Evolutionary conservation across 2,113 vertebrate species (phyloP), one percentile per base, ranked within the genome.

Genomic region (Tragelaphus strepsiceros): DNA sequence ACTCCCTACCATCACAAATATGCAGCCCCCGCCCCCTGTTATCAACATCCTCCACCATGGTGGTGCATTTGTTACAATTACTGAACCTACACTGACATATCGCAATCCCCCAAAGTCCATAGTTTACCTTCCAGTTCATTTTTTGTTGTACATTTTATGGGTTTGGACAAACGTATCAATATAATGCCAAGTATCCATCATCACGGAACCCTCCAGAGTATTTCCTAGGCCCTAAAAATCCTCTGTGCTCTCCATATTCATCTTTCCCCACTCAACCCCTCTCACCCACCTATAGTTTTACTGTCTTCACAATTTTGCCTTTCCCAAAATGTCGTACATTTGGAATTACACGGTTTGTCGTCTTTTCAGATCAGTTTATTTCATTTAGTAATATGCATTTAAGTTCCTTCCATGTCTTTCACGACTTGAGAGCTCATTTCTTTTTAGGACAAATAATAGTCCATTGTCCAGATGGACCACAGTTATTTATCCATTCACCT

Each of bases 51-150:
- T 19, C 32, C 92, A 26, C 26, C 3, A 3, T 4, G 30, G 35
- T 26, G 28, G 28, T 32, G 5, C 56, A n/a, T 46, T 13, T 13
- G 28, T 54, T 81, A 22, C 28, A 88, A n/a, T 2, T 13, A 49
- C 46, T n/a, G 19, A 43, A 54, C 9, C 26, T 43, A 32, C 4
- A 2, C 0, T 3, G 56, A 54, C n/a, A 19, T 1, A 32, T 21
- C 6, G 1, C 5, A n/a, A 53, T 53, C 8, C 16, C 6, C 51
- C n/a, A 2, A 28, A 51, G 39, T 58, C 54, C 62, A 13, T 15
- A 53, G 32, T 17, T 64, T 81, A 46, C 59, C 43, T 54, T 28
- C 13, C 6, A 5, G 22, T 81, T 91, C 32, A 81, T 32, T 62
- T 32, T 77, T 14, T 24, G 10, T 35, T 5, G 10, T 62, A 19